Evolutionary conservation across 2,113 vertebrate genomes (phyloP).

Genomic region (Sorex araneus): DNA sequence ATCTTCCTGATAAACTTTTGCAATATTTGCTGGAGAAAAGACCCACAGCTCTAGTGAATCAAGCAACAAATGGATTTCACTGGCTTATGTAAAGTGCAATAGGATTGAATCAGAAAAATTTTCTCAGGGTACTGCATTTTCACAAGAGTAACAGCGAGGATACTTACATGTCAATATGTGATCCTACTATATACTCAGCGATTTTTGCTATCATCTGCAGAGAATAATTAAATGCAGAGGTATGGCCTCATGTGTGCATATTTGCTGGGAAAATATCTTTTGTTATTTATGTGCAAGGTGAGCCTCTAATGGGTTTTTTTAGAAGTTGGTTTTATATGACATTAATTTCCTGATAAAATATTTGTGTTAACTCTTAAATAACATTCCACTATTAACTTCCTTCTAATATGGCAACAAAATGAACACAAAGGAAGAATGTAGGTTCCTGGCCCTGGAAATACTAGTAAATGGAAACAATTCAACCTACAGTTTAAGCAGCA

Average conservation of each 20-base stretch:
- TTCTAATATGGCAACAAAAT: neutral
- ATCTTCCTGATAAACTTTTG: neutral
- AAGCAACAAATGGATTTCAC: neutral
- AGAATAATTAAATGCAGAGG: neutral
- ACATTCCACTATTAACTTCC: neutral
- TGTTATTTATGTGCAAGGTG: neutral
- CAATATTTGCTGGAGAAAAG: neutral
- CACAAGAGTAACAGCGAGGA: neutral
- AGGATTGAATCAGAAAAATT: neutral
- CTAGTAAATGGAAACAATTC: neutral
- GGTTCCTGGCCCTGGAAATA: neutral
- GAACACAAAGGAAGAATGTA: conserved; percentile 19
- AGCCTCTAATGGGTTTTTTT: neutral
- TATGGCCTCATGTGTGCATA: neutral
- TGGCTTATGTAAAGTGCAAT: neutral
- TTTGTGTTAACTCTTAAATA: neutral
- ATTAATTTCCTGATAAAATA: neutral
- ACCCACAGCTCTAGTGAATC: neutral
- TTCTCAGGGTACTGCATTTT: neutral
- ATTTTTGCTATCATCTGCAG: neutral
- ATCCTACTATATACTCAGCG: neutral
- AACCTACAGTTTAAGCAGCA: neutral
- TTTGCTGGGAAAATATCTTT: neutral
- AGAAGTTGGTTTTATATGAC: neutral
- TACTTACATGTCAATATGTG: neutral